Base-by-base conservation (phyloP, 2,888 invertebrate species). In the Ormyrus pomaceus region DNA sequence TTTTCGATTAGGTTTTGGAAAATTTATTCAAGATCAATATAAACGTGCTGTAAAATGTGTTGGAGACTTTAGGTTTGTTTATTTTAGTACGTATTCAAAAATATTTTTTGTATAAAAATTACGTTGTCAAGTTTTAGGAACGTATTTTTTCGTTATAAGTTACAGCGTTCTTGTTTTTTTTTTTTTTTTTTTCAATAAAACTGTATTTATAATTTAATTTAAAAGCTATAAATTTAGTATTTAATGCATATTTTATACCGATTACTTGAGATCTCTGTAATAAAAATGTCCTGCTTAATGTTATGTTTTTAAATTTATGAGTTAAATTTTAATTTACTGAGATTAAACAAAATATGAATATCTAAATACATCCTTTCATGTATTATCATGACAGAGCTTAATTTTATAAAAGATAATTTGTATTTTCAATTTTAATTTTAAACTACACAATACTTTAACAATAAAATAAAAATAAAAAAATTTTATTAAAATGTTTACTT, bases 21-120 rank as follows among this genome's bases (percentile, higher is more conserved):
- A 46, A 68, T 53, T 62, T 19, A 58, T 77, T 64, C 50, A 10
- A 55, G 8, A 64, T 8, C 77, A 9, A 69, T 59, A 50, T 77
- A 11, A 62, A 77, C 69, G 70, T 77, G 50, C 64, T 64, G 77
- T 62, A 53, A 76, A 46, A 76, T 76, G 2, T 8, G 53, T 76
- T 83, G 53, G 19, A 6, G n/a, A 59, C 13, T 59, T 34, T n/a
- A n/a, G 6, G n/a, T 19, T 59, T 19, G 6, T 58, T 58, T 59
- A 8, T n/a, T 59, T 59, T 59, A n/a, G n/a, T 10, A n/a, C 56
- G 9, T 59, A 6, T 53, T 10, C 55, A 34, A 34, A 3, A 34
- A 34, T 34, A 34, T 34, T 34, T 34, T 34, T 34, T 34, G 34
- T 34, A 34, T 34, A 34, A 34, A 34, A 34, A 34, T 34, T 34